Percentiles rank a stretch among this genome's conserved stretches.
These are phyloP conservation scores for Piprites chloris DNA, from an alignment of 2,113 vertebrate species.

Conservation along the genomic window DNA sequence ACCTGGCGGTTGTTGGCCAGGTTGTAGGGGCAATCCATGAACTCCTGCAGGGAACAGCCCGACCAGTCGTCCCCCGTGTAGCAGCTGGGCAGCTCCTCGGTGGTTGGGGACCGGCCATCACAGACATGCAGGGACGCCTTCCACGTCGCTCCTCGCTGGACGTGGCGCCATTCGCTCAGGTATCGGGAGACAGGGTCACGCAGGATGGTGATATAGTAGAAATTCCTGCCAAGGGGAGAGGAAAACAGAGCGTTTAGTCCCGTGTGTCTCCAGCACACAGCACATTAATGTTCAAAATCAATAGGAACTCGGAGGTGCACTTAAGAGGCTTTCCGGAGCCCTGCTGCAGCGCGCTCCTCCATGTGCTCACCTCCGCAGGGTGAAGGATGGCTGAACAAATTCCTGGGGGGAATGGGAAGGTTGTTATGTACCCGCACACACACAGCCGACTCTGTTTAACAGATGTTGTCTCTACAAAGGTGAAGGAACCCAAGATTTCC, in stretches of 20 bases:
- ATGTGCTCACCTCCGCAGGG: not conserved
- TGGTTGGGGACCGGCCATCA: conserved; percentile 88
- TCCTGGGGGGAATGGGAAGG: rapidly evolving
- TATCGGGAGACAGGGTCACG: conserved; percentile 94
- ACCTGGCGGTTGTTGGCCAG: conserved; percentile 96
- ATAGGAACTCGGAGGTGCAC: not conserved
- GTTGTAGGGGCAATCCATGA: conserved; percentile 96
- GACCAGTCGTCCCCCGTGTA: conserved; percentile 96
- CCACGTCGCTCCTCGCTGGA: conserved; percentile 95
- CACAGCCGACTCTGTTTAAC: not conserved
- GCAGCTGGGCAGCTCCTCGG: conserved; percentile 92
- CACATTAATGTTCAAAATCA: not conserved
- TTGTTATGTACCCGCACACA: not conserved
- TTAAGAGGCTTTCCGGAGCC: not conserved
- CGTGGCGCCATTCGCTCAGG: conserved; percentile 96
- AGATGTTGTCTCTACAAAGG: not conserved
- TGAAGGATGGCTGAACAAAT: not conserved
- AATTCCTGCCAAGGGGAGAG: conserved; percentile 80
- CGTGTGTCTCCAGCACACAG: not conserved
- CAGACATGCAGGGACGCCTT: conserved; percentile 94
- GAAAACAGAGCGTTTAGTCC: not conserved
- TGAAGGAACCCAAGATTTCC: not conserved
- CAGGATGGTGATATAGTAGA: conserved; percentile 97
- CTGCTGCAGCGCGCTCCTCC: not conserved
- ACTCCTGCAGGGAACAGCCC: conserved; percentile 89